Percentiles rank a stretch among this genome's conserved stretches.
Conservation (phyloP, 2,113 vertebrate genomes). For the Alces alces region DNA sequence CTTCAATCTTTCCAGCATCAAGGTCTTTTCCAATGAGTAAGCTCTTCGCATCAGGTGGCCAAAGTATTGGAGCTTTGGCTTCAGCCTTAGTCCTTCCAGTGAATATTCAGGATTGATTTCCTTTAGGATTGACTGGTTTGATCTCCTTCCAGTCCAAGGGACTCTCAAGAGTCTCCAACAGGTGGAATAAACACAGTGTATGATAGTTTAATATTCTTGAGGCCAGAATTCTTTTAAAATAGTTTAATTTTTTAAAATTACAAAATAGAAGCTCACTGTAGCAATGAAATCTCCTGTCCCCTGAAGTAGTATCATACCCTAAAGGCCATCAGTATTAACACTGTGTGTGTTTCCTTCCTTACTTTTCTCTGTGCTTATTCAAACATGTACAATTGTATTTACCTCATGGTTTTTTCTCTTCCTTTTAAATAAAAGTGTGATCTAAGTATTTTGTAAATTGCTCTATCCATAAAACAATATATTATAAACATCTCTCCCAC, state of each 20-base stretch:
- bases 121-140: neutral
- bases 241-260: neutral
- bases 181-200: neutral
- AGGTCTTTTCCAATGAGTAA: neutral
- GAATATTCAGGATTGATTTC: neutral
- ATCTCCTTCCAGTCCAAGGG: neutral
- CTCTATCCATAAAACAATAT: neutral
- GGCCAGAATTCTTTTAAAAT: neutral
- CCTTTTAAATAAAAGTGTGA: neutral
- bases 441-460: neutral
- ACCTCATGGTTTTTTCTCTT: neutral
- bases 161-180: neutral
- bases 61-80: neutral
- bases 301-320: neutral
- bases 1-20: neutral
- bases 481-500: neutral
- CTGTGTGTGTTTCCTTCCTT: neutral
- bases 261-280: neutral
- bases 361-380: neutral
- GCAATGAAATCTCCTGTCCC: neutral
- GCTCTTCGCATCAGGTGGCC: neutral
- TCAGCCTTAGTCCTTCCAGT: neutral
- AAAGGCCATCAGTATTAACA: neutral
- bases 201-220: neutral
- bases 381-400: neutral